Evolutionary conservation across 37 sponge, comb jelly and placozoan genomes (phyloP), one percentile per base, ranked within the genome.

Genomic region (Agelas oroides): DNA sequence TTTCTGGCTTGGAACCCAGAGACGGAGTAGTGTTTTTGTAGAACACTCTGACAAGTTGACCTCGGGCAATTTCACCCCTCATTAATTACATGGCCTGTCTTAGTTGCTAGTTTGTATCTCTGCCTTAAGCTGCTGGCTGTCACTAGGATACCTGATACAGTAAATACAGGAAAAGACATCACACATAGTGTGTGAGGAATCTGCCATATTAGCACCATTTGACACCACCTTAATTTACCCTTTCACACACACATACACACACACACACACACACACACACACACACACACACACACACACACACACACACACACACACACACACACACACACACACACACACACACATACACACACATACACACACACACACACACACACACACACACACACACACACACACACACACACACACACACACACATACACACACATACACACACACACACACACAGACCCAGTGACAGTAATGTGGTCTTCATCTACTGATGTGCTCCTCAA

Each of bases 351-450:
- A 74, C 65, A 74, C 65, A 75, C 76, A 64, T 64, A 54, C 73
- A 71, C 64, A 72, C 75, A 73, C 64, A 83, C 65, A 72, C 74
- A 83, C 84, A 71, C 74, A 58, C 84, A 71, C 75, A 58, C 84
- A 31, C 75, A 39, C 63, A 59, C 74, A 72, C 65, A 34, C 64
- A 72, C 74, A 73, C 84, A 74, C 84, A 84, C 84, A 74, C 75
- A 73, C 76, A 74, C 75, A 74, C 75, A 84, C 84, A 84, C 75
- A 64, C 75, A 84, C 75, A 84, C 84, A 84, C 76, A 84, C 84
- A 63, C 84, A 73, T 66, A 73, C 65, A 74, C 75, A 84, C 76
- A 75, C 56, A 84, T 75, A 82, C 73, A 72, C 73, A 82, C 62
- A 72, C 83, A 82, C 60, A 71, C 62, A 82, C 46, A 59, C 83